Conservation (phyloP, 2,113 vertebrate genomes). For the Hippocampus abdominalis region DNA sequence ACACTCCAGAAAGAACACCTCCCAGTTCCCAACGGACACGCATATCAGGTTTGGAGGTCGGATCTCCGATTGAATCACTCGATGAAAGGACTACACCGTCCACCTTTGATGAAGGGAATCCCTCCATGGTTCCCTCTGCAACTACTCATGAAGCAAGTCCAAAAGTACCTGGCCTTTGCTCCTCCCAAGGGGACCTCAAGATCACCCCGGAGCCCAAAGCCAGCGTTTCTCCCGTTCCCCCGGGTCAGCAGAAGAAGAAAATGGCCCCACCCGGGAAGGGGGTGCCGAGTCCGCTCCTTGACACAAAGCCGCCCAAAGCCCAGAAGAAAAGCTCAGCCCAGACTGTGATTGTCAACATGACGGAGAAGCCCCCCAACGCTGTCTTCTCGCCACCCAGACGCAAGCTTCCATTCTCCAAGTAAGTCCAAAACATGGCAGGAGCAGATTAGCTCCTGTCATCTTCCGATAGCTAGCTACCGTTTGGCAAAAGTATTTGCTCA, state of each 20-base stretch:
- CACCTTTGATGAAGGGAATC: not conserved
- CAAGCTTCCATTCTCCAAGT: constrained; percentile 78
- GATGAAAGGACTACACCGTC: not conserved
- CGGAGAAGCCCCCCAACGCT: constrained; percentile 63
- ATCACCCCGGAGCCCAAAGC: constrained; percentile 34
- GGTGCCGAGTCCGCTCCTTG: constrained; percentile 64
- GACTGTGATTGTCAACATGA: constrained; percentile 70
- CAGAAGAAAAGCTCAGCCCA: constrained; percentile 69
- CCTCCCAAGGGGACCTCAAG: constrained; percentile 51
- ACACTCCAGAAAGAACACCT: constrained; percentile 35
- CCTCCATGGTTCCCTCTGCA: constrained; percentile 5
- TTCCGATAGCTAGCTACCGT: too few relatives aligned
- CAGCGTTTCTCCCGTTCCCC: not conserved
- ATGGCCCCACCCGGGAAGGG: constrained; percentile 6
- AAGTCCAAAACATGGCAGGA: constrained; percentile 51
- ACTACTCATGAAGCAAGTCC: not conserved
- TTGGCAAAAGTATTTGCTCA: too few relatives aligned
- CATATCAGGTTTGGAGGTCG: constrained; percentile 25
- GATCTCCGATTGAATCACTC: constrained; percentile 6
- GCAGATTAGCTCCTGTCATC: not conserved
- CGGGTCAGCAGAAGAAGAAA: constrained; percentile 31
- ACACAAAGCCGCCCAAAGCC: constrained; percentile 65
- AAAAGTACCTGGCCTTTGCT: constrained; percentile 10
- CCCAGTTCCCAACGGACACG: constrained; percentile 6
- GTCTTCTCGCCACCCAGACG: constrained; percentile 84